phyloP scores from a whole-genome alignment of 37 sponge, comb jelly and placozoan genomes.

The Hormiphora californensis region DNA sequence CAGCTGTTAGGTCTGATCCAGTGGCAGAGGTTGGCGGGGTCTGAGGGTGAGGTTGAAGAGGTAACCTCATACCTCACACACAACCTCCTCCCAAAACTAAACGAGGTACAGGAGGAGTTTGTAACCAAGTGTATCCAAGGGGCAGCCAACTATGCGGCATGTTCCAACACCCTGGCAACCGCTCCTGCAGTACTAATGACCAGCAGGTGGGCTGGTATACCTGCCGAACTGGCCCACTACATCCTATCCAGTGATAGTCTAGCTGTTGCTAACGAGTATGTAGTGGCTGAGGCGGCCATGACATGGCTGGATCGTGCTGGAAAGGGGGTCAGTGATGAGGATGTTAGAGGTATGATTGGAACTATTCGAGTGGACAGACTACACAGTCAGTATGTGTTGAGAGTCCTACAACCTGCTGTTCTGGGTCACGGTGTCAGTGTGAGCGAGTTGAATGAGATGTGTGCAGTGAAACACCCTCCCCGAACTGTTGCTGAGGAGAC shows the following conservation, averaged over 20 bases:
- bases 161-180: not conserved
- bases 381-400: not conserved
- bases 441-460: not conserved
- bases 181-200: not conserved
- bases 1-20: not conserved
- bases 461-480: not conserved
- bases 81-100: not conserved
- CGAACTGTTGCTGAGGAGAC: not conserved
- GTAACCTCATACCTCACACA: not conserved
- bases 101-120: not conserved
- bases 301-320: not conserved
- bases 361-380: not conserved
- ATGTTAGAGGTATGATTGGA: not conserved
- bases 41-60: not conserved
- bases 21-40: not conserved
- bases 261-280: not conserved
- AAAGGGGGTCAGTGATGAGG: not conserved
- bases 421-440: not conserved
- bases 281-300: not conserved
- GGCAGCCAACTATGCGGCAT: not conserved
- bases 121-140: not conserved
- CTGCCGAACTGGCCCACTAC: not conserved
- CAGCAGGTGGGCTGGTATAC: not conserved
- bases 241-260: not conserved
- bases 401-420: not conserved